These are phyloP conservation scores for Drosophila nr. perissopoda DNA, from an alignment of 2,888 invertebrate species.

Conservation along the genomic window DNA sequence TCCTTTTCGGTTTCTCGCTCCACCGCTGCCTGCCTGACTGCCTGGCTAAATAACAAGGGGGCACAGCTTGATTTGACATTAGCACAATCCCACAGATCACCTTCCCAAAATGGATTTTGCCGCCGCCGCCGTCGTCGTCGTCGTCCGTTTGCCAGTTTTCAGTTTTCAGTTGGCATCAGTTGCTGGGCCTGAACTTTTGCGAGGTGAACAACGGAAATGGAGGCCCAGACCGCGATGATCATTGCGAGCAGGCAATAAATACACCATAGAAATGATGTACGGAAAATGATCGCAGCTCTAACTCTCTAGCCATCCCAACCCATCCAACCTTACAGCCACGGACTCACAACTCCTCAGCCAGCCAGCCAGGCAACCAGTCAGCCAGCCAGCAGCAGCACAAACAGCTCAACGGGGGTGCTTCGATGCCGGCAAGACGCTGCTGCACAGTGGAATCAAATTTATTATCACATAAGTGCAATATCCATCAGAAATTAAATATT, in stretches of 20 bases:
- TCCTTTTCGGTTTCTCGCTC: conserved; percentile 44
- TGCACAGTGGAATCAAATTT: conserved; percentile 63
- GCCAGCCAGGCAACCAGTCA: conserved; percentile 56
- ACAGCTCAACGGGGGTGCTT: conserved; percentile 75
- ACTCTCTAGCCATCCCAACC: conserved; percentile 46
- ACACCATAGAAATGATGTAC: conserved; percentile 80
- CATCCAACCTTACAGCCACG: conserved; percentile 18
- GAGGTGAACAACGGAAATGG: conserved; percentile 69
- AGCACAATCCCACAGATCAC: conserved; percentile 83
- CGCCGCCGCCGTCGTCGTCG: conserved; percentile 51
- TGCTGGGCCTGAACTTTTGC: conserved; percentile 61
- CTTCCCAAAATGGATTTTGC: conserved; percentile 82
- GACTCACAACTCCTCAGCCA: conserved; percentile 53
- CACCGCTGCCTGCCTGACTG: conserved; percentile 12
- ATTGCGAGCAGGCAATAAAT: conserved; percentile 76
- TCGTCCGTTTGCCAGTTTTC: conserved; percentile 16
- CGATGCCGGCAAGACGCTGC: conserved; percentile 48
- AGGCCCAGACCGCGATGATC: conserved; percentile 68
- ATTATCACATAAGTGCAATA: conserved; percentile 17
- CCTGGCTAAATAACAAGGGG: conserved; percentile 77
- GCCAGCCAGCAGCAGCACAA: conserved; percentile 54
- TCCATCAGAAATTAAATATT: conserved; percentile 8
- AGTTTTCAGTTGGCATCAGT: conserved; percentile 24
- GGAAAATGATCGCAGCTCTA: conserved; percentile 75
- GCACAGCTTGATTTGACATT: conserved; percentile 84